Evolutionary conservation across 2,113 vertebrate genomes (phyloP), one percentile per base, ranked within the genome.

Genomic region (Caloenas nicobarica): DNA sequence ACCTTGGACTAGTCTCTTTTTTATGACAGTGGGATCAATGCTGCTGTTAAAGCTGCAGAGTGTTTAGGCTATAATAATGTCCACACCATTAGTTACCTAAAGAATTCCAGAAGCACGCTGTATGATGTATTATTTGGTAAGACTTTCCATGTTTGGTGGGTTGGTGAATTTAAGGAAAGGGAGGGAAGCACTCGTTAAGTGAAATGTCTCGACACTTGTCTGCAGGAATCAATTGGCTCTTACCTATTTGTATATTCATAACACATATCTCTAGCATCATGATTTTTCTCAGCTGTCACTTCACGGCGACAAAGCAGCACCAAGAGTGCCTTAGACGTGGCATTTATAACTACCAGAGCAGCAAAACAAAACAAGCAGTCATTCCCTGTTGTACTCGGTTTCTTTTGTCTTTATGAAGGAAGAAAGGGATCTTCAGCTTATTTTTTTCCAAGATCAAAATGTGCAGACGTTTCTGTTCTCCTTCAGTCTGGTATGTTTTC

Each of bases 261-360:
- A 89, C 62, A 25, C 90, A 77, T 76, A 80, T 94, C 77, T 91
- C 82, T 62, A 81, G 70, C 88, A 92, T 95, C 83, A 96, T 88
- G 16, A 51, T 84, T 93, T 95, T 95, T 94, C 91, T 97, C 56
- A 78, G 93, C 94, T 96, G 95, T 96, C 96, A 94, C 88, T 96
- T 97, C 81, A 50, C 5, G 21, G 66, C 71, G 95, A 56, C 76
- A 89, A 92, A 96, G 82, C 44, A 16, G 73, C 42, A 68, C 70
- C 38, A 68, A 79, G 64, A 79, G 61, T 80, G 61, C 70, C 66
- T 85, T 79, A 78, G 70, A 95, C 2, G 1, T 91, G 78, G 66
- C 71, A 81, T 87, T 95, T 95, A 28, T 91, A 94, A 70, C 81
- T 90, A 44, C 44, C 5, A 9, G 68, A 90, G 56, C 87, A 95